Evolutionary conservation across 2,888 invertebrate species (phyloP).

Genomic region (Brenthis hecate): DNA sequence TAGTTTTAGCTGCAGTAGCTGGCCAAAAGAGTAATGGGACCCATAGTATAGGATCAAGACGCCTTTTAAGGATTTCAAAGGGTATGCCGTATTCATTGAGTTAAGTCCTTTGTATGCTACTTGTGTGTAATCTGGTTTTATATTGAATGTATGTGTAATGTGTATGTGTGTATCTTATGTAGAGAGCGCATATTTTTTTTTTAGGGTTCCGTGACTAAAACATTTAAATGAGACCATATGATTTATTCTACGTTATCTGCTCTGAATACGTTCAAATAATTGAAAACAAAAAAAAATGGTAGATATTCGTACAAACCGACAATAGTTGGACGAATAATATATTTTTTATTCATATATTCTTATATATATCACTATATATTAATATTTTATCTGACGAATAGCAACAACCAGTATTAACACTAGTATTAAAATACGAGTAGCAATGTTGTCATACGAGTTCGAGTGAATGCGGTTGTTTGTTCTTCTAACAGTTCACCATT

Average conservation of each 20-base stretch:
- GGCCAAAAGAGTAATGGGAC: constrained; percentile 33
- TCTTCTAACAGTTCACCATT: constrained; percentile 12
- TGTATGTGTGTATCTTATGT: neutral
- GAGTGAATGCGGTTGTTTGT: constrained; percentile 26
- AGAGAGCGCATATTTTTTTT: no score
- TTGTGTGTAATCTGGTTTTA: constrained; percentile 7
- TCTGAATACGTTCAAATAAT: no score
- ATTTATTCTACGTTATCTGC: no score
- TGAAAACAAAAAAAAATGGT: no score
- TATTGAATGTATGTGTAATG: constrained; percentile 14
- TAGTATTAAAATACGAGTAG: constrained; percentile 24
- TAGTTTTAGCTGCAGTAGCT: constrained; percentile 43
- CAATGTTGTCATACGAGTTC: constrained; percentile 23
- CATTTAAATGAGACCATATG: no score
- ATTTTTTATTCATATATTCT: no score
- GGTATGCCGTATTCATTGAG: constrained; percentile 25
- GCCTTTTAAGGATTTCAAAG: constrained; percentile 32
- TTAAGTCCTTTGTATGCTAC: constrained; percentile 2
- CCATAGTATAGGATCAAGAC: constrained; percentile 11
- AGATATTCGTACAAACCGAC: no score
- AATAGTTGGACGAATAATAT: no score
- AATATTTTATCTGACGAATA: no score
- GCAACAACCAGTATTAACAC: neutral
- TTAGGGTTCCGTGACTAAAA: no score
- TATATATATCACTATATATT: no score